Conservation (phyloP, 2,888 invertebrate species). For the Melanchra persicariae region DNA sequence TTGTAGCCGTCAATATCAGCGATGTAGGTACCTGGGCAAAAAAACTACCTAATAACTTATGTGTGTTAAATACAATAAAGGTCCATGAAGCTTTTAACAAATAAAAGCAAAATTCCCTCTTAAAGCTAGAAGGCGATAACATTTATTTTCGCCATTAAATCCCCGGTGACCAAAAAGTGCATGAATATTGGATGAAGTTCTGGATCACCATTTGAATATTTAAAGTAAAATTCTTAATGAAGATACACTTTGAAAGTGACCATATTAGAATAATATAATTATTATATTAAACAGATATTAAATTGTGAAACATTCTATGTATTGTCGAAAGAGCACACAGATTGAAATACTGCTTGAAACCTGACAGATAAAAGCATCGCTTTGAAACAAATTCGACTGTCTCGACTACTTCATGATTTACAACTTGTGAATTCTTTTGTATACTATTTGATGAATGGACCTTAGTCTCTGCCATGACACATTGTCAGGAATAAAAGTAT, state of each 20-base stretch:
- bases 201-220: constrained; percentile 35
- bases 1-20: not conserved
- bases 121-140: constrained; percentile 15
- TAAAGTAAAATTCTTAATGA: constrained; percentile 36
- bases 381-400: constrained; percentile 48
- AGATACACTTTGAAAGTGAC: constrained; percentile 12
- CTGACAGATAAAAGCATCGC: constrained; percentile 51
- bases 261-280: constrained; percentile 12
- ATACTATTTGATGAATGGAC: constrained; percentile 18
- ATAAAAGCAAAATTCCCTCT: constrained; percentile 16
- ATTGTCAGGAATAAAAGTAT: constrained; percentile 12
- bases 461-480: constrained; percentile 14
- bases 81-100: not conserved
- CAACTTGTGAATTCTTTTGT: constrained; percentile 36
- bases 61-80: not conserved
- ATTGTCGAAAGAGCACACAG: constrained; percentile 20
- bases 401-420: constrained; percentile 48
- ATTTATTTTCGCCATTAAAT: constrained; percentile 42
- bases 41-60: not conserved
- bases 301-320: constrained; percentile 16
- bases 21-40: not conserved
- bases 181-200: constrained; percentile 52
- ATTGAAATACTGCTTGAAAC: constrained; percentile 44
- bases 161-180: constrained; percentile 43
- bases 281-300: constrained; percentile 5